Percentiles rank a stretch among this genome's conserved stretches.
Conservation (phyloP, 2,888 invertebrate genomes). For the Acholoe squamosa region DNA sequence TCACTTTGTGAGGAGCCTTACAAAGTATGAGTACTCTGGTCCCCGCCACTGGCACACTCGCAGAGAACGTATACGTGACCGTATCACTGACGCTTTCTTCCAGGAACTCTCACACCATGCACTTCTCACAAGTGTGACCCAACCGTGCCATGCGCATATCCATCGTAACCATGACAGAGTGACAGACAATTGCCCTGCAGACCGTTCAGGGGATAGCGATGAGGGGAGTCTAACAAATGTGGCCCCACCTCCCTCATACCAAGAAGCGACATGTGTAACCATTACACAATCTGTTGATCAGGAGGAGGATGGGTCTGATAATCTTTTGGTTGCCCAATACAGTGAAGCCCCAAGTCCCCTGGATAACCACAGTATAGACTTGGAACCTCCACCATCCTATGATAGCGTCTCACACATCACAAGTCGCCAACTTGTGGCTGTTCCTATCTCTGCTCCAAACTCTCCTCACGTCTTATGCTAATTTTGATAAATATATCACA, state of each 20-base stretch:
- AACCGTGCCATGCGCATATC: conserved; percentile 1
- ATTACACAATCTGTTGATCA: background rate
- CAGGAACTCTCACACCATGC: conserved; percentile 47
- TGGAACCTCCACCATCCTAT: conserved; percentile 37
- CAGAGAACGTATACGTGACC: conserved; percentile 26
- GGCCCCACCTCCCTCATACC: conserved; percentile 52
- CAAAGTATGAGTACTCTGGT: conserved; percentile 52
- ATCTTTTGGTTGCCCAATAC: background rate
- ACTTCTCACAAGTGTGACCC: conserved; percentile 15
- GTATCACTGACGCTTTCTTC: conserved; percentile 50
- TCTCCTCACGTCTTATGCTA: conserved; percentile 34
- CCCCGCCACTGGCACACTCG: conserved; percentile 29
- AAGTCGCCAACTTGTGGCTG: conserved; percentile 9
- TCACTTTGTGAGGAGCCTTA: conserved; percentile 49
- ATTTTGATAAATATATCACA: background rate
- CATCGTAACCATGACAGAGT: background rate
- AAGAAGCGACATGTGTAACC: conserved; percentile 19
- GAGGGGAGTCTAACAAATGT: background rate
- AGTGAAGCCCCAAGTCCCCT: background rate
- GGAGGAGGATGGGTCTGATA: background rate
- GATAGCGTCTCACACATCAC: conserved; percentile 52
- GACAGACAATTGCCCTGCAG: background rate
- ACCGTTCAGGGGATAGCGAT: background rate
- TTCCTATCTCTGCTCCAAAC: conserved; percentile 16
- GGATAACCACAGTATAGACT: background rate